Evolutionary conservation across 2,113 vertebrate genomes (phyloP).

Genomic region (Rattus rattus): DNA sequence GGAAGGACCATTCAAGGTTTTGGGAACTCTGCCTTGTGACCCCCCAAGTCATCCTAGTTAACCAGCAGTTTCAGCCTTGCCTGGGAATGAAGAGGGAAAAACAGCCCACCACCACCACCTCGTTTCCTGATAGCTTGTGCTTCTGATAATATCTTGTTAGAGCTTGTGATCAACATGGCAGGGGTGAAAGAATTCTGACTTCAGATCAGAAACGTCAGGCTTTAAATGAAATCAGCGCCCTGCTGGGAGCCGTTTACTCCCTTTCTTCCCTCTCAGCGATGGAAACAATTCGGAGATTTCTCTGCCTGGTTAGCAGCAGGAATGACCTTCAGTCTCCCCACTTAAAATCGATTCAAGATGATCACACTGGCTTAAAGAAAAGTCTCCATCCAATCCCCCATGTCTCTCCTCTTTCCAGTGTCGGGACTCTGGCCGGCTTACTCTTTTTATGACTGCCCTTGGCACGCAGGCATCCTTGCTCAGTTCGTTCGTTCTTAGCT

Average conservation of each 20-base stretch:
- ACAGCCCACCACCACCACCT: not conserved
- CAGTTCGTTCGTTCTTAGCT: not conserved
- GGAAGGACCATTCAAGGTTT: not conserved
- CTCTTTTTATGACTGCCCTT: not conserved
- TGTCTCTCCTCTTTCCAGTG: not conserved
- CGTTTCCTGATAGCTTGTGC: conserved; percentile 24
- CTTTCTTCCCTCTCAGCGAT: conserved; percentile 72
- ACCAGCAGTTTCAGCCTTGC: not conserved
- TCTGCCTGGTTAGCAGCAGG: conserved; percentile 78
- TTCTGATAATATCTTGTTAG: conserved; percentile 72
- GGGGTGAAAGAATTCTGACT: conserved; percentile 77
- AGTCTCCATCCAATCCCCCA: not conserved
- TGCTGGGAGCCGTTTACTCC: conserved; percentile 73
- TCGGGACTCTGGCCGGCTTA: not conserved
- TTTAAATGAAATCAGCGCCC: conserved; percentile 81
- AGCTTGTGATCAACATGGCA: conserved; percentile 76
- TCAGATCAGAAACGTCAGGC: conserved; percentile 72
- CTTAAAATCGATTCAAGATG: conserved; percentile 81
- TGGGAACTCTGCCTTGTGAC: not conserved
- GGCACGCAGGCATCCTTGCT: not conserved
- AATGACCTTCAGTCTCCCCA: conserved; percentile 85
- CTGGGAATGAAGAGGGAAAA: not conserved
- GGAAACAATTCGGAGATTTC: conserved; percentile 77
- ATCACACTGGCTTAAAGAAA: conserved; percentile 70
- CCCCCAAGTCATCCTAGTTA: not conserved